Base-by-base conservation (phyloP, 1,140 invertebrate genomes). In the Monomorium pharaonis region DNA sequence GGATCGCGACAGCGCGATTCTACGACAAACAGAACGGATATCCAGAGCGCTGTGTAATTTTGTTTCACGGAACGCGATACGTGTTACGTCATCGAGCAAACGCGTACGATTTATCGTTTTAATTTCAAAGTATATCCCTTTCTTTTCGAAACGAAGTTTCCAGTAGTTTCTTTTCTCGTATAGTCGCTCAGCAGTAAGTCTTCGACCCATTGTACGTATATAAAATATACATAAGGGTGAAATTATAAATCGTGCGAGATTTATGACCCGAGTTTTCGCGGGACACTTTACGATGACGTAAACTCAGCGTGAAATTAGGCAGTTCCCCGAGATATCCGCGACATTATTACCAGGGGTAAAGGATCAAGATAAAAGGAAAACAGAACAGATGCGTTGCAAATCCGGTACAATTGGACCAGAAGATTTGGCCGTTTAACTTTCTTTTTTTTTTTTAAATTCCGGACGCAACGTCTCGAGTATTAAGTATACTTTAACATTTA, bases 331-430 rank as follows among this genome's bases (percentile, higher is more conserved):
- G 67, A 74, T 74, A 74, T 74, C 67, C 67, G 67, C 65, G 51
- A 67, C 76, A 80, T 72, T 74, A 58, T 81, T 81, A 81, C 78
- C n/a, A 83, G 67, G 67, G 65, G 37, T 72, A 33, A 37, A 83
- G 51, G 51, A 58, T 74, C 78, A 58, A 47, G 37, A 83, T 18
- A 9, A 51, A 60, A 83, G 58, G 51, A 21, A 83, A 74, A 83
- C 37, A 51, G 9, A 83, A 72, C 78, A 30, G 18, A 49, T 65
- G 37, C 42, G 30, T 58, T 27, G 77, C 65, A 81, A 81, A 44
- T 18, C 21, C 24, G 24, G 9, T 18, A 18, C 67, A 69, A 18
- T 27, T 18, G 16, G 10, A 6, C n/a, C 42, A 10, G 1, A 5
- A 16, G 10, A 65, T 24, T 24, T n/a, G 42, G 14, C 18, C 44